These are phyloP conservation scores for Oriolus oriolus DNA, from an alignment of 2,113 vertebrate genomes.

Conservation along the genomic window DNA sequence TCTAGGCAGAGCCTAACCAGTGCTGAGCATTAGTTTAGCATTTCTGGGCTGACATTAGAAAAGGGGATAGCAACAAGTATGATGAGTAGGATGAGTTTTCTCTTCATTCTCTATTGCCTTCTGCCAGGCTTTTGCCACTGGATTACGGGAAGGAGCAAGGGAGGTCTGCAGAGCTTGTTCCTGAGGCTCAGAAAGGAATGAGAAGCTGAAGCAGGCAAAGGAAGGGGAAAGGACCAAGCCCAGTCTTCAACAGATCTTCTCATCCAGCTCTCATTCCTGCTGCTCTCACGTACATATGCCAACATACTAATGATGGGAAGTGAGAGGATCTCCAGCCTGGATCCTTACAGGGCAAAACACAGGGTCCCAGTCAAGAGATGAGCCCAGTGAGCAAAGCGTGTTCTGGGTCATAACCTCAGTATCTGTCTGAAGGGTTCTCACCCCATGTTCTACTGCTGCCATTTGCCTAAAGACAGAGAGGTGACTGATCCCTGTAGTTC, in stretches of 20 bases:
- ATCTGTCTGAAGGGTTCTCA: background rate
- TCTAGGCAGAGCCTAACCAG: background rate
- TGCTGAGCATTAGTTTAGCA: background rate
- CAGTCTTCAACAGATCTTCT: background rate
- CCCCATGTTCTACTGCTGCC: background rate
- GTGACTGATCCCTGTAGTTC: background rate
- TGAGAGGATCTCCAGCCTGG: background rate
- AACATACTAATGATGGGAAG: background rate
- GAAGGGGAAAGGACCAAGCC: background rate
- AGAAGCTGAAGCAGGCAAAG: background rate
- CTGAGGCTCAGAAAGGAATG: background rate
- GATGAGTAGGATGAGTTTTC: background rate
- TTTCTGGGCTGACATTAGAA: background rate
- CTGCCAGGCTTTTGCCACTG: background rate
- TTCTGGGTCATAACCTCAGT: background rate
- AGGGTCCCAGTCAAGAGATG: background rate
- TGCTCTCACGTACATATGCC: fast-evolving
- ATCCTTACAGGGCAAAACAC: background rate
- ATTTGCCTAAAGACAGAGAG: background rate
- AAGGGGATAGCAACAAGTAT: background rate
- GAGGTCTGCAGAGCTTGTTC: background rate
- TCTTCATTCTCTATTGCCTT: fast-evolving
- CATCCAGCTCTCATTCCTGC: background rate
- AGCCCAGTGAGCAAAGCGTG: fast-evolving
- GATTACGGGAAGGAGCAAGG: background rate